Evolutionary conservation across 2,888 invertebrate genomes (phyloP).

Genomic region (Mechanitis mazaeus): DNA sequence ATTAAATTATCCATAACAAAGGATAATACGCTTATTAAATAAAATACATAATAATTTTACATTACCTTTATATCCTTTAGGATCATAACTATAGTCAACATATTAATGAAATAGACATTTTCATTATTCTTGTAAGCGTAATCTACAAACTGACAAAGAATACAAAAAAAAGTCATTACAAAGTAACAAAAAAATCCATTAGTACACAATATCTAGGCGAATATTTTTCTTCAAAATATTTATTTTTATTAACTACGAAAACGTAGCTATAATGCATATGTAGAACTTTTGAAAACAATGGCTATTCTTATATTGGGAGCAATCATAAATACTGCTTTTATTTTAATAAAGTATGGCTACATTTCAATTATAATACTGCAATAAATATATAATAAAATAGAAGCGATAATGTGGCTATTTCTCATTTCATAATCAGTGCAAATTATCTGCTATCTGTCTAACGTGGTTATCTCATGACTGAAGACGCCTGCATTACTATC

Average conservation of each 20-base stretch:
- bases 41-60: neutral
- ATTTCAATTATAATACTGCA: too few relatives aligned
- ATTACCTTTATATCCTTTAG: neutral
- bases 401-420: too few relatives aligned
- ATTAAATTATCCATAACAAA: constrained; percentile 2
- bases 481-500: constrained; percentile 2
- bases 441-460: constrained; percentile 3
- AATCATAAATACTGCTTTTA: neutral
- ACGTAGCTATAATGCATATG: neutral
- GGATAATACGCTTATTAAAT: neutral
- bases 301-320: too few relatives aligned
- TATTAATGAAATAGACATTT: too few relatives aligned
- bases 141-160: too few relatives aligned
- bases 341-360: neutral
- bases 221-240: neutral
- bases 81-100: neutral
- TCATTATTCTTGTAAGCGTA: too few relatives aligned
- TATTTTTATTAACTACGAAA: constrained; percentile 2
- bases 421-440: too few relatives aligned
- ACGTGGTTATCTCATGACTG: constrained; percentile 25
- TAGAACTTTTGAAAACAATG: constrained; percentile 6
- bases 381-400: too few relatives aligned
- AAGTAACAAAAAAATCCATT: too few relatives aligned
- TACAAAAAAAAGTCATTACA: too few relatives aligned
- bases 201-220: too few relatives aligned